A percentile compares a stretch with the other conserved stretches of the same genome.
phyloP scores from a whole-genome alignment of 2,888 invertebrate genomes.

The Eudemis profundana region DNA sequence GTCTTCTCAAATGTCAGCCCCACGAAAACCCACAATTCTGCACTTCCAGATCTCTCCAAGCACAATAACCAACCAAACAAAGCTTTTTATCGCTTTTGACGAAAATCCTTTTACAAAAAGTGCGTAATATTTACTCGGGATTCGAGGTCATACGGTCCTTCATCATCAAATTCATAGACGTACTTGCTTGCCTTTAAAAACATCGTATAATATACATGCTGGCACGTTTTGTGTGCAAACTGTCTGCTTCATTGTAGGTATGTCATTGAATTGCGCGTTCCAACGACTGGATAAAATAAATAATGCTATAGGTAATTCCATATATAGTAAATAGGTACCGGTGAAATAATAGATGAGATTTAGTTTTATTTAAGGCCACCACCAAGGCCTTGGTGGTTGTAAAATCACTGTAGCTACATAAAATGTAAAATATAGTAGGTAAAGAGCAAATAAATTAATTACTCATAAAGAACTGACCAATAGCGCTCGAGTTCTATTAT shows the following conservation, averaged over 20 bases:
- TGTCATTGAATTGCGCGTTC: neutral
- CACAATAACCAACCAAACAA: constrained; percentile 31
- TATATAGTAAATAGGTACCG: no score
- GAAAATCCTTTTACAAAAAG: constrained; percentile 29
- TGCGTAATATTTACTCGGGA: constrained; percentile 32
- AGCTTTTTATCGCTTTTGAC: constrained; percentile 20
- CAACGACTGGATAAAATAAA: neutral
- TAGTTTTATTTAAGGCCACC: no score
- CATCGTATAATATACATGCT: neutral
- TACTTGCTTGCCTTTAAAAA: neutral
- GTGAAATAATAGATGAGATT: no score
- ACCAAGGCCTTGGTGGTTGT: no score
- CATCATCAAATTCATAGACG: constrained; percentile 19
- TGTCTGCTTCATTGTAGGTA: neutral
- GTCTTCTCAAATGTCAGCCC: neutral
- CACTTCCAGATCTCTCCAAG: constrained; percentile 16
- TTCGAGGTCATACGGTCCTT: constrained; percentile 15
- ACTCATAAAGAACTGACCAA: no score
- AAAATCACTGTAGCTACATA: no score
- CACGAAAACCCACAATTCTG: constrained; percentile 3
- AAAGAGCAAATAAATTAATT: no score
- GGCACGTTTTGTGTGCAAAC: neutral
- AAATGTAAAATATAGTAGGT: no score
- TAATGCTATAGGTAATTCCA: no score
- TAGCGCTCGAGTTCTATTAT: no score